Evolutionary conservation across 2,888 invertebrate species (phyloP).

Genomic region (Belgica antarctica): DNA sequence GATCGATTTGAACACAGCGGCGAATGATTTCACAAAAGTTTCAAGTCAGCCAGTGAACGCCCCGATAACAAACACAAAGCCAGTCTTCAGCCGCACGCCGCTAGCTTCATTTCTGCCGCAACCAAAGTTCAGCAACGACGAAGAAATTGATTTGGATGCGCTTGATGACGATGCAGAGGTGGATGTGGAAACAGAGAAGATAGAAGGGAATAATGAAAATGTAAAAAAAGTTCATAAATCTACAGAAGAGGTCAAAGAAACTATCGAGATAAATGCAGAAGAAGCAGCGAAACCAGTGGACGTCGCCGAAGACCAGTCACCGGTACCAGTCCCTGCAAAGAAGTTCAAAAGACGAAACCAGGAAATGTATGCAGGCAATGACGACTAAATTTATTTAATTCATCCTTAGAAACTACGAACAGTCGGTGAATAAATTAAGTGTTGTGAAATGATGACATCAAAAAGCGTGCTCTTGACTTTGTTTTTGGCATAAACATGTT

Average conservation of each 20-base stretch:
- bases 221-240: conserved; percentile 23
- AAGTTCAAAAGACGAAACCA: conserved; percentile 54
- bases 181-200: not conserved
- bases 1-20: conserved; percentile 30
- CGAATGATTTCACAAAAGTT: not conserved
- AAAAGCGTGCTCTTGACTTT: too few species aligned
- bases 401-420: not conserved
- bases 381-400: conserved; percentile 6
- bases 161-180: not conserved
- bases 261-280: conserved; percentile 6
- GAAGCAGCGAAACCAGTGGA: not conserved
- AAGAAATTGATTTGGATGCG: conserved; percentile 39
- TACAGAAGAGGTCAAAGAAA: not conserved
- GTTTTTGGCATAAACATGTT: too few species aligned
- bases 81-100: conserved; percentile 22
- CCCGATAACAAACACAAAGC: conserved; percentile 20
- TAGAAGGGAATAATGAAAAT: not conserved
- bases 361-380: conserved; percentile 49
- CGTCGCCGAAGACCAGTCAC: conserved; percentile 32
- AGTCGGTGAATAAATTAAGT: not conserved
- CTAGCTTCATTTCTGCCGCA: conserved; percentile 44
- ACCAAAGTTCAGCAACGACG: conserved; percentile 41
- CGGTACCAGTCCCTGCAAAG: conserved; percentile 49
- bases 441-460: not conserved
- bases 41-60: conserved; percentile 41